These are phyloP conservation scores for Brienomyrus longianalis DNA, from an alignment of 2,113 vertebrate genomes.

Conservation along the genomic window DNA sequence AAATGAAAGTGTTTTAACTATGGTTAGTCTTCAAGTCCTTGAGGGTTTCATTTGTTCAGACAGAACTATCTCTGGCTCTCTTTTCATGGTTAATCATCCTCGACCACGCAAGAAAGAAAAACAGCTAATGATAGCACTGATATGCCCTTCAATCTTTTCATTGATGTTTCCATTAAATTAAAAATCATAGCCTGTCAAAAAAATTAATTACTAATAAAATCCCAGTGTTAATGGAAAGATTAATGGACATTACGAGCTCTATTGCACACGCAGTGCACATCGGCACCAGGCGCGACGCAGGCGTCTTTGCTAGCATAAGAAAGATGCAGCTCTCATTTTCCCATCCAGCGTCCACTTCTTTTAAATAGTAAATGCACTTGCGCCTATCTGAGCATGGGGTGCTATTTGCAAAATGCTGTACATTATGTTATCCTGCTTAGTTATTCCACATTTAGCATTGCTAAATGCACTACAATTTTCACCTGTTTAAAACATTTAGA, in stretches of 20 bases:
- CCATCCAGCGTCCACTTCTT: not conserved
- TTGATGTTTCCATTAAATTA: not conserved
- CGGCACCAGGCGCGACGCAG: not conserved
- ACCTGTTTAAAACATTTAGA: not conserved
- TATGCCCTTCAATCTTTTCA: not conserved
- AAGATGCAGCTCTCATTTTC: not conserved
- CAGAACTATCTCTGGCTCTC: not conserved
- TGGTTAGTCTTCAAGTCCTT: not conserved
- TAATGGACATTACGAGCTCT: too few relatives aligned
- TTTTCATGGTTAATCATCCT: not conserved
- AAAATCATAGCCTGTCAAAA: not conserved
- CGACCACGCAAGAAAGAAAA: not conserved
- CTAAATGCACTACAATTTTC: not conserved
- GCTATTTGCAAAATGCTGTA: not conserved
- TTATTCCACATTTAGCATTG: not conserved
- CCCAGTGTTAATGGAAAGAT: not conserved
- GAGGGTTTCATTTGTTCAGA: not conserved
- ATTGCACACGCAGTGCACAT: not conserved
- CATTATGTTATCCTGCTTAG: not conserved
- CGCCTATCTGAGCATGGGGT: not conserved
- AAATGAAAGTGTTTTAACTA: not conserved
- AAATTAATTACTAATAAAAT: not conserved
- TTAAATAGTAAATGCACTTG: not conserved
- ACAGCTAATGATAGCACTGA: not conserved
- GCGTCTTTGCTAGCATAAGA: not conserved